Conservation (phyloP, 1,140 invertebrate species). For the Zaprionus lachaisei region DNA sequence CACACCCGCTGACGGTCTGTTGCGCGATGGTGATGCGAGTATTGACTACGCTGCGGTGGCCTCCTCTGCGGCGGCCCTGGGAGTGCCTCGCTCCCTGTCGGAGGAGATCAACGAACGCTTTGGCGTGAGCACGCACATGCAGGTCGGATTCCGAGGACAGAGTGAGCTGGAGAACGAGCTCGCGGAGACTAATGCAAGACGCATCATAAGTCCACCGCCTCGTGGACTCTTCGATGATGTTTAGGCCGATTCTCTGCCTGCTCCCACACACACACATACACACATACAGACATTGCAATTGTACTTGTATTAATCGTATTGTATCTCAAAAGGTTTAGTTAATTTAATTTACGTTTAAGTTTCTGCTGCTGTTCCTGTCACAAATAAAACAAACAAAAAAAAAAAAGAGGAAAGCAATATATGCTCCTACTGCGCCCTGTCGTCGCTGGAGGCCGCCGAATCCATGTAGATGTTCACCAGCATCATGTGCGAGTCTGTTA, state of each 20-base stretch:
- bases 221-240: conserved; percentile 94
- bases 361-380: conserved; percentile 65
- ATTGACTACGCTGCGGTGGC: conserved; percentile 68
- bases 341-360: conserved; percentile 55
- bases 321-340: conserved; percentile 49
- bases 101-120: conserved; percentile 87
- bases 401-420: neutral
- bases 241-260: conserved; percentile 68
- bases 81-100: conserved; percentile 84
- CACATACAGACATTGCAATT: conserved; percentile 17
- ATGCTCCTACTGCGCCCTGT: neutral
- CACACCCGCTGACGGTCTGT: conserved; percentile 75
- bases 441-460: neutral
- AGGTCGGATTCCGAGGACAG: conserved; percentile 75
- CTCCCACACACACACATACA: neutral
- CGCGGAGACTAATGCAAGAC: conserved; percentile 46
- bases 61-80: conserved; percentile 62
- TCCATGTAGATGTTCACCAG: neutral
- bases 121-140: conserved; percentile 86
- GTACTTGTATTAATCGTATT: conserved; percentile 28
- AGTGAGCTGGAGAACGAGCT: conserved; percentile 74
- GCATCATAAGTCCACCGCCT: conserved; percentile 88
- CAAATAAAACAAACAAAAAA: conserved; percentile 44
- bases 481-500: neutral
- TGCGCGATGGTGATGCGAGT: conserved; percentile 82